phyloP scores from a whole-genome alignment of 2,113 vertebrate genomes.

The Calonectris borealis region DNA sequence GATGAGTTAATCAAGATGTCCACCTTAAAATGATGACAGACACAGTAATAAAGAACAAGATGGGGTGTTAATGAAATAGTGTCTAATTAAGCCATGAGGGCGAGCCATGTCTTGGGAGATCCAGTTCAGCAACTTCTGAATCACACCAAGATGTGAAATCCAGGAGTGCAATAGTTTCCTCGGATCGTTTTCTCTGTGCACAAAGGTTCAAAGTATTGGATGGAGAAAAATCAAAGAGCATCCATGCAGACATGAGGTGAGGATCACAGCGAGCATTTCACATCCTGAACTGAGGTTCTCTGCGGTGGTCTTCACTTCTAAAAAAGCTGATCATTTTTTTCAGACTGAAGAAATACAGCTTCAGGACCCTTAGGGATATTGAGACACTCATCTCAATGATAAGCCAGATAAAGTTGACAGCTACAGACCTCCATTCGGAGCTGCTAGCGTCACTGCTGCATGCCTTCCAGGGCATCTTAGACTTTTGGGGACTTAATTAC shows the following conservation, averaged over 20 bases:
- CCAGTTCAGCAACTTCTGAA: constrained; percentile 26
- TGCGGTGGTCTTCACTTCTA: neutral
- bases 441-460: neutral
- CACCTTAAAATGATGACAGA: constrained; percentile 24
- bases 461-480: neutral
- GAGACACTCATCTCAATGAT: neutral
- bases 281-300: neutral
- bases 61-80: neutral
- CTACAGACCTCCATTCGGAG: neutral
- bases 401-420: neutral
- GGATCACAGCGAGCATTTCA: neutral
- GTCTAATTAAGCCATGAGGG: constrained; percentile 11
- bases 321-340: neutral
- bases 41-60: constrained; percentile 19
- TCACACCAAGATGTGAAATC: neutral
- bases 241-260: neutral
- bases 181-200: neutral
- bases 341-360: neutral
- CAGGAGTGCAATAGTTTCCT: neutral
- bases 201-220: neutral
- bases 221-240: neutral
- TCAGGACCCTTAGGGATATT: neutral
- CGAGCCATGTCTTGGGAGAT: neutral
- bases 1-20: neutral
- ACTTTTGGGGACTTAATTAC: neutral